Percentiles rank a stretch among this genome's conserved stretches.
Evolutionary conservation across 2,888 invertebrate genomes (phyloP).

Genomic region (Brachylomia viminalis): DNA sequence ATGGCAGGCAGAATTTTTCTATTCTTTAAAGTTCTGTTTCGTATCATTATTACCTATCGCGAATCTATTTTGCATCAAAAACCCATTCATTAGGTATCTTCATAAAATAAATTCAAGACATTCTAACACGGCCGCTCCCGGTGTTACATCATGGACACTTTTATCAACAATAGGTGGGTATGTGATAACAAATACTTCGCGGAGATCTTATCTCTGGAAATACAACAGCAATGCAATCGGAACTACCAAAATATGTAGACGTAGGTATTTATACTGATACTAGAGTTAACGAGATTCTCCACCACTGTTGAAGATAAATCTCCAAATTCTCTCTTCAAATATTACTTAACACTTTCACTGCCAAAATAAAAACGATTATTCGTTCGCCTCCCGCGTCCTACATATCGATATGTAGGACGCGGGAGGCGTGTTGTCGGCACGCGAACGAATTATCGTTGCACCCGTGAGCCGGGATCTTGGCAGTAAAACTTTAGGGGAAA

Average conservation of each 20-base stretch:
- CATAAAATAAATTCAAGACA: conserved; percentile 5
- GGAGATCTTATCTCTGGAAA: conserved; percentile 52
- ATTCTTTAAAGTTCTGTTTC: not conserved
- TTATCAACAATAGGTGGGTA: conserved; percentile 43
- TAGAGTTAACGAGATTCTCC: not conserved
- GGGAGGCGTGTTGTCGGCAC: too few species aligned
- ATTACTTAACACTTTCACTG: too few species aligned
- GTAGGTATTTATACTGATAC: not conserved
- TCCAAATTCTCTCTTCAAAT: not conserved
- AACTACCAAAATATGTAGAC: conserved; percentile 6
- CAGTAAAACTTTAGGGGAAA: too few species aligned
- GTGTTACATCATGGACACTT: conserved; percentile 49
- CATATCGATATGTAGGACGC: too few species aligned
- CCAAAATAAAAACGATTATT: too few species aligned
- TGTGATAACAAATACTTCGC: conserved; percentile 48
- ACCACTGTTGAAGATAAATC: not conserved
- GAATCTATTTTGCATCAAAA: not conserved
- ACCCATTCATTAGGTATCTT: not conserved
- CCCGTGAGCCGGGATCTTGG: too few species aligned
- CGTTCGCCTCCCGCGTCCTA: too few species aligned
- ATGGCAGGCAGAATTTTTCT: too few species aligned
- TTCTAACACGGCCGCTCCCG: conserved; percentile 31
- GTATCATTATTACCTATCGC: too few species aligned
- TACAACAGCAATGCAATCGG: conserved; percentile 12
- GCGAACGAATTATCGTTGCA: too few species aligned